Evolutionary conservation across 2,797 vertebrate species (phyloP), one percentile per base, ranked within the genome.

Genomic region (Urocyon cinereoargenteus): DNA sequence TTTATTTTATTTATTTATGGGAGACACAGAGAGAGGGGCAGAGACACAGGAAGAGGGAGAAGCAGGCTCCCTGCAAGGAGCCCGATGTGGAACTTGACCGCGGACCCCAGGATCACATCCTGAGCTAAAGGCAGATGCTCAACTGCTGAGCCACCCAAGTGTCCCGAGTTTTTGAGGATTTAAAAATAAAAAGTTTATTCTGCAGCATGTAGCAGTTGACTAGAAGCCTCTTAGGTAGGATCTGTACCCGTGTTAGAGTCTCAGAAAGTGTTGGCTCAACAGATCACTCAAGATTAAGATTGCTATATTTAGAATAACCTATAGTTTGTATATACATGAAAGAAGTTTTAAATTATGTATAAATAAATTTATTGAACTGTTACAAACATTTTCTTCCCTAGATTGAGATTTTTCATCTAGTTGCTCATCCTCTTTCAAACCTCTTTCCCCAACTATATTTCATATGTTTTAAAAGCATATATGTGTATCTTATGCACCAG

Each of bases 311-410:
- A 90, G 19, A 57, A 57, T 31, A 95, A 66, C n/a, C 51, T 94
- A 86, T 34, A 83, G 34, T 73, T 91, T 75, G 49, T 85, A 28
- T 13, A 19, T n/a, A 83, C 4, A 88, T 15, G n/a, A 13, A 86
- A 83, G 77, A 64, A 53, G 16, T 91, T 97, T 93, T 73, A 86
- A 92, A 81, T 93, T 59, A 94, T 26, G 10, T 83, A 86, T 75
- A 91, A 97, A 82, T 82, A 89, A 72, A 66, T 61, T 36, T 91
- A 72, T n/a, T 91, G 70, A 49, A 55, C 24, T 79, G 40, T 85
- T 92, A 90, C 6, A 70, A 14, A 59, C 4, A 84, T 72, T 90
- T 96, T 93, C 59, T 91, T 59, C 12, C 68, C 72, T 81, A 28
- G 3, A 75, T 40, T 89, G 18, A 86, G 34, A 49, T 86, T 92